These are phyloP conservation scores for Marmota monax DNA, from an alignment of 2,113 vertebrate genomes.

Conservation along the genomic window DNA sequence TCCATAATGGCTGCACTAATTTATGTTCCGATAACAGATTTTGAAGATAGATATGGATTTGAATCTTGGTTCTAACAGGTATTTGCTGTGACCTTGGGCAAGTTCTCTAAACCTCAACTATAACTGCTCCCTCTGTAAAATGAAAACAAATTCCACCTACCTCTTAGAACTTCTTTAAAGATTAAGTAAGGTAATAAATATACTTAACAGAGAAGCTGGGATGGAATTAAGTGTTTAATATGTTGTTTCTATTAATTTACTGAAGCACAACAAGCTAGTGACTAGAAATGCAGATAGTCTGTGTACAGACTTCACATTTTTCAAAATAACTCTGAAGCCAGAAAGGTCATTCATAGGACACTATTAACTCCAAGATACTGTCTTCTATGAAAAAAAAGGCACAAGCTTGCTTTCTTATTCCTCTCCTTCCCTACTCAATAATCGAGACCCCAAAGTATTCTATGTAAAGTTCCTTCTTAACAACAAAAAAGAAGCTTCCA, in stretches of 20 bases:
- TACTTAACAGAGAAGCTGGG: background rate
- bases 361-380: constrained; percentile 11
- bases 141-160: background rate
- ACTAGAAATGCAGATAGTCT: background rate
- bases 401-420: background rate
- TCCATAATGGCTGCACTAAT: background rate
- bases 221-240: background rate
- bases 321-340: constrained; percentile 20
- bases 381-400: background rate
- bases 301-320: background rate
- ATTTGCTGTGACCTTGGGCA: background rate
- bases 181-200: constrained; percentile 35
- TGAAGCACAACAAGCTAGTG: background rate
- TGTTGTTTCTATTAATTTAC: background rate
- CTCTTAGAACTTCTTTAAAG: background rate
- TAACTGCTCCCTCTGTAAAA: background rate
- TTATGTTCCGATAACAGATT: background rate
- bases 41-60: background rate
- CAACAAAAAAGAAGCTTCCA: background rate
- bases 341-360: background rate
- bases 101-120: background rate
- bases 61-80: background rate
- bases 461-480: background rate
- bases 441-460: background rate
- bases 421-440: background rate